phyloP scores from a whole-genome alignment of 92 coral and sea anemone species.

The Siderastrea radians region DNA sequence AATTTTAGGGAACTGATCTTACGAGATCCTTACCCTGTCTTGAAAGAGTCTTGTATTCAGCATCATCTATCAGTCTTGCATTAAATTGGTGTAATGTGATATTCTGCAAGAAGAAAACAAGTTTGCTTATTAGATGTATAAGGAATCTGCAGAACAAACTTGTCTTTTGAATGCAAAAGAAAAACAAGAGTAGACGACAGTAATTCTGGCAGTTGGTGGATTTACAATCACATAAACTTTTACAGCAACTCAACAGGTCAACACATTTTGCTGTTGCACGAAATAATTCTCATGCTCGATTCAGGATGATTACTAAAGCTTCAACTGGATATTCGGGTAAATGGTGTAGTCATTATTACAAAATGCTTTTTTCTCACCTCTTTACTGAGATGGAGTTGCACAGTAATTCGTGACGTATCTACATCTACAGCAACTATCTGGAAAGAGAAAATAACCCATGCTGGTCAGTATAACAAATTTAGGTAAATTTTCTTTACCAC shows the following conservation, averaged over 20 bases:
- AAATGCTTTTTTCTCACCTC: slow-evolving; percentile 62
- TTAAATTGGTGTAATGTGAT: slow-evolving; percentile 92
- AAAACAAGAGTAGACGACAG: no score
- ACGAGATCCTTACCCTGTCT: slow-evolving; percentile 66
- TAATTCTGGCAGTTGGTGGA: no score
- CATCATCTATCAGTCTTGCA: slow-evolving; percentile 81
- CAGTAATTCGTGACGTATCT: slow-evolving; percentile 88
- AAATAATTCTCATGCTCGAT: no score
- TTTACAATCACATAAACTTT: no score
- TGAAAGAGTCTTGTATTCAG: slow-evolving; percentile 78
- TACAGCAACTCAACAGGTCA: no score
- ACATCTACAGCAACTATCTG: slow-evolving; percentile 95
- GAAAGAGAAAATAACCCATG: not conserved
- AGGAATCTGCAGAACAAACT: no score
- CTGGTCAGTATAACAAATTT: no score
- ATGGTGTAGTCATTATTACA: not conserved
- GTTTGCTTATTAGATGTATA: not conserved
- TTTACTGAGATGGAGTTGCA: slow-evolving; percentile 82
- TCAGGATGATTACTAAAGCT: not conserved
- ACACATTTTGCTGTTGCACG: no score
- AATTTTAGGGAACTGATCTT: not conserved
- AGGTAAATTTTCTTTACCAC: not conserved
- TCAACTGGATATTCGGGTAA: not conserved
- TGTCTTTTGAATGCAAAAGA: no score
- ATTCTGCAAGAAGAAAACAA: slow-evolving; percentile 63